A percentile compares a stretch with the other conserved stretches of the same genome.
These are phyloP conservation scores for Tapera naevia DNA, from an alignment of 2,797 vertebrate species.

Conservation along the genomic window DNA sequence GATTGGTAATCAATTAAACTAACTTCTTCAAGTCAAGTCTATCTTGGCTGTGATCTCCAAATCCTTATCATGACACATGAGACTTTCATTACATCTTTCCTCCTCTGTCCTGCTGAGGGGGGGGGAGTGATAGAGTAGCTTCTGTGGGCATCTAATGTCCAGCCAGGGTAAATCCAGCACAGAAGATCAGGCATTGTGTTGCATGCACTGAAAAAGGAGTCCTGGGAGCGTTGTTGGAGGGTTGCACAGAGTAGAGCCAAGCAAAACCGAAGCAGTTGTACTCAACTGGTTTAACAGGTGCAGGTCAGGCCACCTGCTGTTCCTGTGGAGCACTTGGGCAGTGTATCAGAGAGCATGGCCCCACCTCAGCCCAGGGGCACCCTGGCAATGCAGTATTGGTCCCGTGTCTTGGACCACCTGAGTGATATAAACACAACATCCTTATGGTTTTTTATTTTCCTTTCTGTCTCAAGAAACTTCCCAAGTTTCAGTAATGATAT, in stretches of 20 bases:
- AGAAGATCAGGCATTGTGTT: background rate
- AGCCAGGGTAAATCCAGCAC: no score
- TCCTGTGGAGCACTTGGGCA: fast-evolving
- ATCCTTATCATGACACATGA: no score
- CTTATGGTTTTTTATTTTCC: background rate
- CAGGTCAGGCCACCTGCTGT: background rate
- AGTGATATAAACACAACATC: background rate
- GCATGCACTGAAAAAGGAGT: background rate
- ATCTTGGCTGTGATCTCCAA: no score
- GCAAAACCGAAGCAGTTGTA: fast-evolving
- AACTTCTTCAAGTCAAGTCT: no score
- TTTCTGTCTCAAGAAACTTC: background rate
- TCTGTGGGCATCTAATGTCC: no score
- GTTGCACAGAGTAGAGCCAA: background rate
- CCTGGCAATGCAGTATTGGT: fast-evolving
- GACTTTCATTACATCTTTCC: no score
- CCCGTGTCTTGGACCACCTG: background rate
- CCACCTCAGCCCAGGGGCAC: background rate
- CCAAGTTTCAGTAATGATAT: background rate
- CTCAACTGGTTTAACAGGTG: background rate
- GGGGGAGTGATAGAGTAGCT: no score
- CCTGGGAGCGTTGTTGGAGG: background rate
- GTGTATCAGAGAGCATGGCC: background rate
- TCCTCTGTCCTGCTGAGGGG: no score
- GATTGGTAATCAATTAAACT: no score